Evolutionary conservation across 2,888 invertebrate genomes (phyloP).

Genomic region (Prionchulus punctatus): DNA sequence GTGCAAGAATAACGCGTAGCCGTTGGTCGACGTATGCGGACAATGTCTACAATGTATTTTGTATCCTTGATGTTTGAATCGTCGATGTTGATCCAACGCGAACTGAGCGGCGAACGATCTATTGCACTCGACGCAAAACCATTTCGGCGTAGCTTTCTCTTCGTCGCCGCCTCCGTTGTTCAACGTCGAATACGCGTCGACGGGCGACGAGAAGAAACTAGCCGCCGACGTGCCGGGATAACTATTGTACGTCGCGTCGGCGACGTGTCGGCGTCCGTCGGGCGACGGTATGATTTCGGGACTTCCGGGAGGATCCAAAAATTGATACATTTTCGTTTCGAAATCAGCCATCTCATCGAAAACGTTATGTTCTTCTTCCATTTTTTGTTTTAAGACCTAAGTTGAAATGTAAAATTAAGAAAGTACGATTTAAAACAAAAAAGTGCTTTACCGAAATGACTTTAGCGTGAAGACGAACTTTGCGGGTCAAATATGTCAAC

Average conservation of each 20-base stretch:
- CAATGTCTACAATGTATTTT: not conserved
- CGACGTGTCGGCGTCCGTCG: not conserved
- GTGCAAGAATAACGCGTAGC: slow-evolving; percentile 1
- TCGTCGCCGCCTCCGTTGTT: no score
- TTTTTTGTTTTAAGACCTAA: no score
- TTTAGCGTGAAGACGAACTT: no score
- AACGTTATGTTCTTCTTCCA: not conserved
- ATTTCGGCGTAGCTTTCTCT: no score
- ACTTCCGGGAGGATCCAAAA: not conserved
- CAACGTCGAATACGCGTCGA: no score
- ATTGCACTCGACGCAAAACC: not conserved
- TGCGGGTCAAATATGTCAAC: no score
- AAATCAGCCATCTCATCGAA: not conserved
- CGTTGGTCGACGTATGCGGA: not conserved
- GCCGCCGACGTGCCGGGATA: no score
- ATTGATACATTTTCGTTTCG: slow-evolving; percentile 3
- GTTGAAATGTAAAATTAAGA: no score
- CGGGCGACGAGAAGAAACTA: no score
- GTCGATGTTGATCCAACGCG: not conserved
- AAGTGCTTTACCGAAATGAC: no score
- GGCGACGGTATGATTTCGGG: not conserved
- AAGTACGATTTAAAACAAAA: no score
- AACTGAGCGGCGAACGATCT: not conserved
- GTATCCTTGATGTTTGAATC: not conserved
- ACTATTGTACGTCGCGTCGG: no score